A percentile compares a stretch with the other conserved stretches of the same genome.
phyloP scores from a whole-genome alignment of 2,113 vertebrate species.

The Oncorhynchus mykiss region DNA sequence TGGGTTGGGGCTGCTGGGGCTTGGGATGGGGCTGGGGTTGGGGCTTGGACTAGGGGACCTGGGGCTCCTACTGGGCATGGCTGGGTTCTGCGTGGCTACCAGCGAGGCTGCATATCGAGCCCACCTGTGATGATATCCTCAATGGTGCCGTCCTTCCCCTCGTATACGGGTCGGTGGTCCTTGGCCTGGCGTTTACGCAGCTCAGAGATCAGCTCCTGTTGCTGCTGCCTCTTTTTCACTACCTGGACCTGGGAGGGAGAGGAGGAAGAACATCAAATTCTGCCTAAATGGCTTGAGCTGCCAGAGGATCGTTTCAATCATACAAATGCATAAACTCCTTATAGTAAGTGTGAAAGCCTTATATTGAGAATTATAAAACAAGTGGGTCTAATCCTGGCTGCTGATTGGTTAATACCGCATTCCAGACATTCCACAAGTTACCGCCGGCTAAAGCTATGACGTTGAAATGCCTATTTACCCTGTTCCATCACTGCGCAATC shows the following conservation, averaged over 20 bases:
- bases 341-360: no score
- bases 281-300: neutral
- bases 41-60: neutral
- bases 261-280: slow-evolving; percentile 10
- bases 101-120: slow-evolving; percentile 39
- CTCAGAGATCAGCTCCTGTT: slow-evolving; percentile 93
- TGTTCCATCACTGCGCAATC: no score
- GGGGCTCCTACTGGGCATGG: slow-evolving; percentile 22
- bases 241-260: slow-evolving; percentile 68
- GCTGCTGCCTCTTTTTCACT: slow-evolving; percentile 87
- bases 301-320: neutral
- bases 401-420: no score
- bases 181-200: slow-evolving; percentile 89
- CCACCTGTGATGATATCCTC: slow-evolving; percentile 98
- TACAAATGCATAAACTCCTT: neutral
- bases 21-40: neutral
- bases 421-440: no score
- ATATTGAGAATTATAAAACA: no score
- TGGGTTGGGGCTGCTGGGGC: neutral
- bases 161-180: slow-evolving; percentile 92
- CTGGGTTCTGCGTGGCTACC: slow-evolving; percentile 21
- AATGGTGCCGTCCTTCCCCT: slow-evolving; percentile 95
- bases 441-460: no score
- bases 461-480: no score
- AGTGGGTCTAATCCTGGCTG: no score